Conservation (phyloP, 2,888 invertebrate species). For the Calameuta filiformis region DNA sequence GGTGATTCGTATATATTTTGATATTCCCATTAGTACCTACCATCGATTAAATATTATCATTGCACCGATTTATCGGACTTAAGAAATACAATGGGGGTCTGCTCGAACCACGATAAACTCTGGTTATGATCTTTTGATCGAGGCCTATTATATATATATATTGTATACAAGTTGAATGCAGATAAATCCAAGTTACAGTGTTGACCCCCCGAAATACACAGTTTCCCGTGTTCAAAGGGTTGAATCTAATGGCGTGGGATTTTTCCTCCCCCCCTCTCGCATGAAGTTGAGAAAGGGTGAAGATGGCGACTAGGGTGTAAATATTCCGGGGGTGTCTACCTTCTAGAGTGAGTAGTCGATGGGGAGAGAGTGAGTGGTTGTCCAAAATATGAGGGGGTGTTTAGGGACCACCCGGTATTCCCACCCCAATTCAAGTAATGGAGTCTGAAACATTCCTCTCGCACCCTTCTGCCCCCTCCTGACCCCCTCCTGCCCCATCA, state of each 20-base stretch:
- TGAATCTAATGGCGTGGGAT: background rate
- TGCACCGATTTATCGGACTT: background rate
- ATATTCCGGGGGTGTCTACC: background rate
- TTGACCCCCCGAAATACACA: too few relatives aligned
- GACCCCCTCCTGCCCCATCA: slow-evolving; percentile 5
- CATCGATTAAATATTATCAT: background rate
- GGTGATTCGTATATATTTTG: background rate
- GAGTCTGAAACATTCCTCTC: slow-evolving; percentile 58
- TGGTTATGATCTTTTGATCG: background rate
- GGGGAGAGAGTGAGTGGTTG: slow-evolving; percentile 34
- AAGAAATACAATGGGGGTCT: background rate
- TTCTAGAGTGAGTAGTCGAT: slow-evolving; percentile 1
- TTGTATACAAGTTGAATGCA: too few relatives aligned
- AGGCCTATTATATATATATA: background rate
- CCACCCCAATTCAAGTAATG: slow-evolving; percentile 63
- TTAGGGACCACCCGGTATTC: slow-evolving; percentile 56
- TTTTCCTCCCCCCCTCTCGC: background rate
- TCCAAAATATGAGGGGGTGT: slow-evolving; percentile 56
- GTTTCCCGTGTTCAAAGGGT: too few relatives aligned
- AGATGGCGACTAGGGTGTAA: background rate
- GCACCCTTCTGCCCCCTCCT: slow-evolving; percentile 22
- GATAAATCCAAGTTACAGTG: too few relatives aligned
- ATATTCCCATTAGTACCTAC: background rate
- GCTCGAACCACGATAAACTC: background rate
- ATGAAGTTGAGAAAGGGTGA: background rate